A percentile compares a stretch with the other conserved stretches of the same genome.
Evolutionary conservation across 2,888 invertebrate species (phyloP).

Genomic region (Drosophila prostipennis): DNA sequence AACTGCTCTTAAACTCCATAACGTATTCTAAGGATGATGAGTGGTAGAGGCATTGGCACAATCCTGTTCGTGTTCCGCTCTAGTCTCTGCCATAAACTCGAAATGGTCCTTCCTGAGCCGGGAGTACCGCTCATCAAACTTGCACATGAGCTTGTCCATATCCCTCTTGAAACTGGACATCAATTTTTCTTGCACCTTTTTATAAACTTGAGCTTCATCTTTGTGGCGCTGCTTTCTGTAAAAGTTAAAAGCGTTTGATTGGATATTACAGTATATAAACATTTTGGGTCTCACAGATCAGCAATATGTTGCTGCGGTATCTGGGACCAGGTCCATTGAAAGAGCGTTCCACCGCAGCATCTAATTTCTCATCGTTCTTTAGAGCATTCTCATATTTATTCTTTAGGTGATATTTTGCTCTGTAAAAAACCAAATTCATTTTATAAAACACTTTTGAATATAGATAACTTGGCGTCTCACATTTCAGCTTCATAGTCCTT

Average conservation of each 20-base stretch:
- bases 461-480: no score
- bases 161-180: conserved; percentile 13
- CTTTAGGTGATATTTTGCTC: not conserved
- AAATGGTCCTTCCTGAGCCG: conserved; percentile 13
- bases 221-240: conserved; percentile 9
- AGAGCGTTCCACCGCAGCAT: conserved; percentile 18
- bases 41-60: not conserved
- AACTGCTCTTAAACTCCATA: not conserved
- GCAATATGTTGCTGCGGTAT: conserved; percentile 14
- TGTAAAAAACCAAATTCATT: not conserved
- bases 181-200: conserved; percentile 3
- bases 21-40: conserved; percentile 13
- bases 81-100: not conserved
- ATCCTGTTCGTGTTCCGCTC: not conserved
- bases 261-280: no score
- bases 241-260: not conserved
- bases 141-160: conserved; percentile 24
- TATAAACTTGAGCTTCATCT: conserved; percentile 4
- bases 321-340: not conserved
- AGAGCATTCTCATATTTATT: conserved; percentile 8
- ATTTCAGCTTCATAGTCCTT: no score
- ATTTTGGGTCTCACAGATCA: not conserved
- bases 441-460: not conserved
- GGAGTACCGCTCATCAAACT: conserved; percentile 13
- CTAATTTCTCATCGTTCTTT: conserved; percentile 13